Evolutionary conservation across 2,797 vertebrate genomes (phyloP).

Genomic region (Sebastes hubbsi): DNA sequence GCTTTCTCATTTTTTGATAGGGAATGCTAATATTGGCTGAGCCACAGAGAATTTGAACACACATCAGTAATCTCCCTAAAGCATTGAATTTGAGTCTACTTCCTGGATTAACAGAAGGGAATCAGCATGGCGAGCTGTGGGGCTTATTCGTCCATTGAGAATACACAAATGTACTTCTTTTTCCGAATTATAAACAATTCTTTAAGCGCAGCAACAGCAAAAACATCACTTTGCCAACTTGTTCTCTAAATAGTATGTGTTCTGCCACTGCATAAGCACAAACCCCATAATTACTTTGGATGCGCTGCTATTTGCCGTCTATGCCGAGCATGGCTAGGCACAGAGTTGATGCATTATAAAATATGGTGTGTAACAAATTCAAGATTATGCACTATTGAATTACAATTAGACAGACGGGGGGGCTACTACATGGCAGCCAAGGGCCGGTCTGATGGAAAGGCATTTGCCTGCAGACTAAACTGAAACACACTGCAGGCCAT

Average conservation of each 20-base stretch:
- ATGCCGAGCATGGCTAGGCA: conserved; percentile 45
- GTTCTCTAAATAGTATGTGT: conserved; percentile 48
- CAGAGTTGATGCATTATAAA: conserved; percentile 61
- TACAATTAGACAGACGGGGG: conserved; percentile 69
- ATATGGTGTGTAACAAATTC: conserved; percentile 73
- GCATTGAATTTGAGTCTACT: conserved; percentile 40
- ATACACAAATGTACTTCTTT: conserved; percentile 44
- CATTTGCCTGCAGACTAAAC: conserved; percentile 33
- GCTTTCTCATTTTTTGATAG: conserved; percentile 13
- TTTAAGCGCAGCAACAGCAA: conserved; percentile 35
- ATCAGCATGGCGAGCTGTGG: conserved; percentile 19
- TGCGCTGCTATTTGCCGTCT: conserved; percentile 44
- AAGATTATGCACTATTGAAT: conserved; percentile 72
- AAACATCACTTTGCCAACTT: conserved; percentile 40
- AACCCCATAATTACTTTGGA: conserved; percentile 62
- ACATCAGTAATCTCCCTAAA: conserved; percentile 57
- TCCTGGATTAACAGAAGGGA: conserved; percentile 53
- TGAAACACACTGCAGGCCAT: conserved; percentile 35
- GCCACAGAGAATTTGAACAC: conserved; percentile 41
- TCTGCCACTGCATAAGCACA: conserved; percentile 41
- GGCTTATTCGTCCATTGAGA: conserved; percentile 47
- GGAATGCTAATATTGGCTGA: conserved; percentile 43
- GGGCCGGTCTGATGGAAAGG: conserved; percentile 34
- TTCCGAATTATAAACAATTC: conserved; percentile 42
- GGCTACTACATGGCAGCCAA: conserved; percentile 45